Base-by-base conservation (phyloP, 2,888 invertebrate genomes). In the Malthinus flaveolus region DNA sequence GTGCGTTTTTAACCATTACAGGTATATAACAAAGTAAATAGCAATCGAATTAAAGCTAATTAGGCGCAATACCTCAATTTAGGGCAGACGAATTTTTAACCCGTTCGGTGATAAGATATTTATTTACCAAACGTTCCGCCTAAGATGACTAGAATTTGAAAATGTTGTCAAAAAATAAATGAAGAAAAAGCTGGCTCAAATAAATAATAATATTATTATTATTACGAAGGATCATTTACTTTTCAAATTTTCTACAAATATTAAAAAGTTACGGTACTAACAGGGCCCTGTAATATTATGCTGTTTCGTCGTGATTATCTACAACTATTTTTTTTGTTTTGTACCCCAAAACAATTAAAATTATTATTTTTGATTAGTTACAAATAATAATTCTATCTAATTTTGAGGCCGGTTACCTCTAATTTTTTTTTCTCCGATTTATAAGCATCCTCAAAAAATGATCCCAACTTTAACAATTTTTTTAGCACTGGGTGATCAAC, bases 301-400 rank as follows among this genome's bases (percentile, higher is more conserved):
- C 59, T 59, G 58, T 32, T 35, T 50, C 42, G 50, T 44, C 49
- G 11, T 44, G 42, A 49, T 51, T 39, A 47, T 49, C 58, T 53
- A 58, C 34, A 34, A 32, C 13, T 48, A 49, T 42, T 56, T 45
- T 56, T 45, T 55, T 12, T 53, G 48, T 37, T 55, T 55, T 53
- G 53, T 58, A 58, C 58, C 58, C 50, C 56, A 56, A 45, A 49
- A 56, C 42, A 44, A 51, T 56, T 47, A 39, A 56, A 56, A 56
- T 47, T 56, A 51, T 56, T 56, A 51, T 52, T 55, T 49, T 56
- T 56, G 55, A 55, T 55, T 55, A 32, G 35, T 55, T 49, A 44
- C 36, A 55, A 55, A 55, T 49, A 55, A 55, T 55, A 55, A 49
- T 49, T 55, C 55, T 48, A 54, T 48, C 47, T 54, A 48, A 48